Evolutionary conservation across 2,888 invertebrate genomes (phyloP).

Genomic region (Volucella inanis): DNA sequence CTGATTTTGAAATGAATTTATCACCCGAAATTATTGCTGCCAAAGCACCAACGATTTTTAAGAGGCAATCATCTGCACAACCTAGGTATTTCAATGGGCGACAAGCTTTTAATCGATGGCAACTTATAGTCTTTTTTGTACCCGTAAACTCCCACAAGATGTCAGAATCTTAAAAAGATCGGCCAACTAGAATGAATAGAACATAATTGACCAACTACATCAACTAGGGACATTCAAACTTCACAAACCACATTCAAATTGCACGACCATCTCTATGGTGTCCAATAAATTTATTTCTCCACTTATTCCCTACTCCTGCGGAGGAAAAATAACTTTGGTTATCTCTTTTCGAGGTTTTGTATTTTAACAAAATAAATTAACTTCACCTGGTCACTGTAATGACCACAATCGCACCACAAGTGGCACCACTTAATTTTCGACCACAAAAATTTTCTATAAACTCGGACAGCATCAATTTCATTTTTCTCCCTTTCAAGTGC

Average conservation of each 20-base stretch:
- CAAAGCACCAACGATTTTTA: no score
- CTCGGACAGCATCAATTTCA: slow-evolving; percentile 63
- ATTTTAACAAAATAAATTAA: slow-evolving; percentile 72
- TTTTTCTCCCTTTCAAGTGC: not conserved
- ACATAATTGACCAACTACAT: no score
- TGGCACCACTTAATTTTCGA: slow-evolving; percentile 71
- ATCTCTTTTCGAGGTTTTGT: slow-evolving; percentile 43
- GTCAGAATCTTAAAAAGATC: no score
- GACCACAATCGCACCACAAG: slow-evolving; percentile 65
- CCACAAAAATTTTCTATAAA: slow-evolving; percentile 72
- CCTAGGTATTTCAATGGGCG: no score
- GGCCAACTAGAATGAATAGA: no score
- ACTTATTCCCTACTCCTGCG: not conserved
- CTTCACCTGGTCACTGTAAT: slow-evolving; percentile 65
- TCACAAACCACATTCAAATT: not conserved
- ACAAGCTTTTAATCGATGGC: no score
- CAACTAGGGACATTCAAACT: no score
- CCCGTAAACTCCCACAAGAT: no score
- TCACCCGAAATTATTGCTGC: no score
- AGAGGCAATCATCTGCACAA: no score
- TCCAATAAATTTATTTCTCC: not conserved
- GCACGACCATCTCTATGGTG: not conserved
- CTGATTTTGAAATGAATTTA: no score
- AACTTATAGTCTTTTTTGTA: no score
- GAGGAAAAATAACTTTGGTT: slow-evolving; percentile 43